A percentile compares a stretch with the other conserved stretches of the same genome.
Conservation (phyloP, 2,113 vertebrate species). For the Syrmaticus mikado region DNA sequence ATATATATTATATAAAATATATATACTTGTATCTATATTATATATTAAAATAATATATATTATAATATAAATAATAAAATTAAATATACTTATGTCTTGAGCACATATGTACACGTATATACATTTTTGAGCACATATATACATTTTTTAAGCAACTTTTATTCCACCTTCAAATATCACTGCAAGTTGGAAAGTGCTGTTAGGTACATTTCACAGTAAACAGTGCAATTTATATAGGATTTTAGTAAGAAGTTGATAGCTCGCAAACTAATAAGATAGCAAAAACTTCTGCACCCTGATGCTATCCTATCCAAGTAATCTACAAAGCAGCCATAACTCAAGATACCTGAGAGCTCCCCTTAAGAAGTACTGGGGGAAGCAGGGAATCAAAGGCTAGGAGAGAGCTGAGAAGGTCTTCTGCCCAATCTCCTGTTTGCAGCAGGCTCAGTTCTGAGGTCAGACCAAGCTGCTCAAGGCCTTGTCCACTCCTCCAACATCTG, state of each 20-base stretch:
- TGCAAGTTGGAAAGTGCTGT: neutral
- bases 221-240: neutral
- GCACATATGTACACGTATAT: no score
- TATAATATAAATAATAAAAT: no score
- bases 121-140: no score
- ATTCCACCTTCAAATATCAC: neutral
- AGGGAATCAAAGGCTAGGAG: neutral
- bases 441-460: neutral
- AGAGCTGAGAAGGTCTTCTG: neutral
- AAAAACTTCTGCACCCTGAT: neutral
- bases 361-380: neutral
- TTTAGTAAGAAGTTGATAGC: neutral
- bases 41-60: no score
- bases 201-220: neutral
- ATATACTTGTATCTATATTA: no score
- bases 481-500: neutral
- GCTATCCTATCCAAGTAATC: neutral
- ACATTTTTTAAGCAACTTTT: neutral
- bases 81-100: no score
- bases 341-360: rapidly evolving
- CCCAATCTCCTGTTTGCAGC: neutral
- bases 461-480: neutral
- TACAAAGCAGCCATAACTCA: neutral
- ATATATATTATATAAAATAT: neutral
- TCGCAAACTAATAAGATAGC: neutral